phyloP scores from a whole-genome alignment of 2,113 vertebrate species.

The Brevimyrus niger region DNA sequence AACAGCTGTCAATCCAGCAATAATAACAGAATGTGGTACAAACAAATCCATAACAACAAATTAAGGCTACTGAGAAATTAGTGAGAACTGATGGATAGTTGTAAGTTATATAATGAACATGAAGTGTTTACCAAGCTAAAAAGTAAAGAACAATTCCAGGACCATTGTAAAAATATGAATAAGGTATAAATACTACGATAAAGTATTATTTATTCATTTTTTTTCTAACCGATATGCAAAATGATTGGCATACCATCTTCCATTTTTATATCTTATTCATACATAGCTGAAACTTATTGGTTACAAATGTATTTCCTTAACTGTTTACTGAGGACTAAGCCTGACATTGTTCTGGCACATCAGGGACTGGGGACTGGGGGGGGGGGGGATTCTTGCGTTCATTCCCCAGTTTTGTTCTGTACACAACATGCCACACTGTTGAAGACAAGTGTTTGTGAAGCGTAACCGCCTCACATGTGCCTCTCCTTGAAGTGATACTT shows the following conservation, averaged over 20 bases:
- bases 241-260: neutral
- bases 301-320: neutral
- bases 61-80: neutral
- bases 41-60: neutral
- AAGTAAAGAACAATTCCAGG: neutral
- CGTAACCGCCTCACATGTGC: neutral
- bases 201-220: neutral
- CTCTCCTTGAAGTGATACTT: neutral
- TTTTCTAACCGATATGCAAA: neutral
- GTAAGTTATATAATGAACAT: neutral
- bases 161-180: neutral
- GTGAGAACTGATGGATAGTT: neutral
- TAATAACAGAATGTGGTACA: neutral
- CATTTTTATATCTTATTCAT: neutral
- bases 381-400: neutral
- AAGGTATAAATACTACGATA: neutral
- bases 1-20: neutral
- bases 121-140: neutral
- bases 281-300: neutral
- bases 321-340: neutral
- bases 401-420: neutral
- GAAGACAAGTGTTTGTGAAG: neutral
- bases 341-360: neutral
- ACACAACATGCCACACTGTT: neutral
- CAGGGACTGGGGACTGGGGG: neutral